Percentiles rank a stretch among this genome's conserved stretches.
Conservation (phyloP, 2,797 vertebrate species). For the Melanotaenia parkinsoni region DNA sequence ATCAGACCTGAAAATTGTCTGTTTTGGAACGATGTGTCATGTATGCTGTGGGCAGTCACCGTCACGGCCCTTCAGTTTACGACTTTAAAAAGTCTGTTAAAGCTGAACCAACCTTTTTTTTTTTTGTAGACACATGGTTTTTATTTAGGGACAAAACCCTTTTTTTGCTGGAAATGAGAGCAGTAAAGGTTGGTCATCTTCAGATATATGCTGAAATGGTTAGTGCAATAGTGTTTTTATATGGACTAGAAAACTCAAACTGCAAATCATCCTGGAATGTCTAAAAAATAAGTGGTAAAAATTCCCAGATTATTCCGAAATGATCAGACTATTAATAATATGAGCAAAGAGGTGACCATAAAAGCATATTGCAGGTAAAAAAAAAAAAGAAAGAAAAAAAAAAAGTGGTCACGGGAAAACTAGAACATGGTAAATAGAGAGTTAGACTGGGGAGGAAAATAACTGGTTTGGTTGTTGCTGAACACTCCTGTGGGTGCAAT, state of each 20-base stretch:
- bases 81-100: constrained; percentile 13
- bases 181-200: neutral
- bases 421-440: too few species aligned
- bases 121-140: constrained; percentile 9
- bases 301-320: too few species aligned
- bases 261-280: too few species aligned
- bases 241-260: neutral
- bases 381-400: too few species aligned
- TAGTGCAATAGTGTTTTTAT: neutral
- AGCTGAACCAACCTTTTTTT: neutral
- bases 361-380: too few species aligned
- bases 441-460: too few species aligned
- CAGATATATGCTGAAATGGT: neutral
- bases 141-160: neutral
- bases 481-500: too few species aligned
- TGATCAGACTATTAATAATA: too few species aligned
- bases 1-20: neutral
- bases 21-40: neutral
- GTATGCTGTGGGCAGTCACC: neutral
- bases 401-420: too few species aligned
- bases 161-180: neutral
- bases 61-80: constrained; percentile 32
- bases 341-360: too few species aligned
- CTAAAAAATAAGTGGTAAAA: too few species aligned
- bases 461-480: too few species aligned